Base-by-base conservation (phyloP, 1,140 invertebrate species). In the Trichogramma pretiosum region DNA sequence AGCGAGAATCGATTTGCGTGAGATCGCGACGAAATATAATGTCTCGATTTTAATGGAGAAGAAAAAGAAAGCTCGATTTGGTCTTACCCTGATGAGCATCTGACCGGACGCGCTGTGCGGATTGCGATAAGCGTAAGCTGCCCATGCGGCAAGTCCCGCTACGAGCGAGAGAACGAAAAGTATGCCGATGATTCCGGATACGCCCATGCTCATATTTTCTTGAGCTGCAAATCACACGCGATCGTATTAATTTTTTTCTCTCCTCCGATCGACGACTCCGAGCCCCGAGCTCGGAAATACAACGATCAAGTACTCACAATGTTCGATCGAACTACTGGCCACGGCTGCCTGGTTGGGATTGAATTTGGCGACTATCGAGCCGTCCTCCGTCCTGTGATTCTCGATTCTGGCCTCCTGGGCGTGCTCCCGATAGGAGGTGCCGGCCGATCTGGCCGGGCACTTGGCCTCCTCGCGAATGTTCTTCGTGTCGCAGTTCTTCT, bases 41-140 rank as follows among this genome's bases (percentile, higher is more conserved):
- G 5, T 28, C 11, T 28, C 11, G 5, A 7, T 28, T 28, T 28
- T 11, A 28, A 7, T 28, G 5, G 5, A 7, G 24, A 28, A 11
- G 5, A 28, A 28, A 28, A 28, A 28, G 5, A 5, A 28, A 28
- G 24, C 24, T 28, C 24, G 24, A 7, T 7, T 28, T 28, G 35
- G 32, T 62, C 75, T 78, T 73, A 97, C 93, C 79, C 91, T 89
- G 57, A 99, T 98, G 32, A 99, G 78, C 59, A 97, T 81, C 70
- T 98, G 93, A 49, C 96, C 96, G 50, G 93, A 95, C 18, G 85
- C 76, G 11, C 91, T 88, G 61, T 96, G 93, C 8, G 95, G 96
- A 71, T 95, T 91, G 54, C 85, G 82, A 70, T 97, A 99, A 14
- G 95, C 96, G 65, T 98, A 98, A 13, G 85, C 72, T 5, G 85